Conservation (phyloP, 2,888 invertebrate genomes). For the Acrobasis suavella region DNA sequence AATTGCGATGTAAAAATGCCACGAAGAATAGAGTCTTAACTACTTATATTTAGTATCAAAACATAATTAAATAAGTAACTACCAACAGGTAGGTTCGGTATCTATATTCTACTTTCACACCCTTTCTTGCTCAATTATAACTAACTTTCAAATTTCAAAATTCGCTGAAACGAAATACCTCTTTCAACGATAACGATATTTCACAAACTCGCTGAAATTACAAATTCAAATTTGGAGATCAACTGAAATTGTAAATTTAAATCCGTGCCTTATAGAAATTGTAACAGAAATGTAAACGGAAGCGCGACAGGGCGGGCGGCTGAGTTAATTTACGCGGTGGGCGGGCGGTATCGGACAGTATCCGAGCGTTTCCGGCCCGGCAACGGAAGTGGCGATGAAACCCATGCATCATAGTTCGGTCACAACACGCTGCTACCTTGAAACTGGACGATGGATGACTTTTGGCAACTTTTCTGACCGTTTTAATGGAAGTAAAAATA, state of each 20-base stretch:
- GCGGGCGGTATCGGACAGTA: slow-evolving; percentile 56
- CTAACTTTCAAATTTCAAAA: background rate
- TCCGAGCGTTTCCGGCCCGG: slow-evolving; percentile 64
- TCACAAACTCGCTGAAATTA: slow-evolving; percentile 20
- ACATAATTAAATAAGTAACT: no score
- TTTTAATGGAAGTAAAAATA: background rate
- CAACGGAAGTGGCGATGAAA: slow-evolving; percentile 63
- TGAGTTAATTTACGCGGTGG: slow-evolving; percentile 63
- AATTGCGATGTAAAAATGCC: no score
- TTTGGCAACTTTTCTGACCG: slow-evolving; percentile 15
- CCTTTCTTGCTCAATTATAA: background rate
- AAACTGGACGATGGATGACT: slow-evolving; percentile 38
- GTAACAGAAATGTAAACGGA: slow-evolving; percentile 56
- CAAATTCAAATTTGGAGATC: slow-evolving; percentile 23
- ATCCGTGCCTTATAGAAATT: slow-evolving; percentile 33
- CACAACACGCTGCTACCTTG: slow-evolving; percentile 59
- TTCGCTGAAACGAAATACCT: slow-evolving; percentile 17
- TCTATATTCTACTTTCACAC: no score
- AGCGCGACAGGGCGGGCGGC: slow-evolving; percentile 52
- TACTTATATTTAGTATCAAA: no score
- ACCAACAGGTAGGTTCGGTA: no score
- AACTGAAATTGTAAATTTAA: slow-evolving; percentile 26
- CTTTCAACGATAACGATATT: slow-evolving; percentile 16
- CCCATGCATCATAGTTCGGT: slow-evolving; percentile 72
- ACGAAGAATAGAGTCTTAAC: no score